These are phyloP conservation scores for Perognathus longimembris DNA, from an alignment of 2,113 vertebrate species.

Conservation along the genomic window DNA sequence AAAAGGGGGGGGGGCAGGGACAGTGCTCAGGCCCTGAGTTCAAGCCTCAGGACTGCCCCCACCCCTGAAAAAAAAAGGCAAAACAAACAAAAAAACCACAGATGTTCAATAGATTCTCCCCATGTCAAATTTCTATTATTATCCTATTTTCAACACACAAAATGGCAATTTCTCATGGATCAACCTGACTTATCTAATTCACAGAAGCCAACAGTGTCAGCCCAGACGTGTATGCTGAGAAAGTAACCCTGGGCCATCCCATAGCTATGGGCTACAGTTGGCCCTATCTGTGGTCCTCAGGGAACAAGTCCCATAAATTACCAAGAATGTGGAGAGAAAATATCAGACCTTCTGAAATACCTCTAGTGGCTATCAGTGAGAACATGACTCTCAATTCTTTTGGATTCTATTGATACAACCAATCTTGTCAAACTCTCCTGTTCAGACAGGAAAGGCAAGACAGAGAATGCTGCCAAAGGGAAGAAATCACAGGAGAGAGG, in stretches of 20 bases:
- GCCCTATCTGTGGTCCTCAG: not conserved
- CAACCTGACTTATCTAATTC: not conserved
- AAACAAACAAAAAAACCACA: too few relatives aligned
- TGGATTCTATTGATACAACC: not conserved
- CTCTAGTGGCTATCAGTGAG: not conserved
- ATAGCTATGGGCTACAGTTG: not conserved
- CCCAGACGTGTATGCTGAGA: not conserved
- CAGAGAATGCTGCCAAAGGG: not conserved
- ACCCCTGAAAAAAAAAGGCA: too few relatives aligned
- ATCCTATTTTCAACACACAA: not conserved
- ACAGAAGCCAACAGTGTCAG: not conserved
- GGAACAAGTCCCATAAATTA: rapidly evolving
- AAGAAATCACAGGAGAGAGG: not conserved
- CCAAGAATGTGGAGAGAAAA: not conserved
- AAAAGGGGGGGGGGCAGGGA: too few relatives aligned
- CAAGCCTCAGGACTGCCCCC: too few relatives aligned
- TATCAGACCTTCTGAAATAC: rapidly evolving
- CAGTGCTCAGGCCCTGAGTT: too few relatives aligned
- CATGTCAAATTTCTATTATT: not conserved
- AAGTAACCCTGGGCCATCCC: not conserved
- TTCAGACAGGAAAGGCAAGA: not conserved
- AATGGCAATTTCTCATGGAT: not conserved
- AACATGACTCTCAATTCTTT: not conserved
- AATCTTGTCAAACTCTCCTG: not conserved
- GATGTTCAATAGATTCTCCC: not conserved